Percentiles rank a stretch among this genome's conserved stretches.
phyloP scores from a whole-genome alignment of 2,888 invertebrate genomes.

The Cryptocephalus moraei region DNA sequence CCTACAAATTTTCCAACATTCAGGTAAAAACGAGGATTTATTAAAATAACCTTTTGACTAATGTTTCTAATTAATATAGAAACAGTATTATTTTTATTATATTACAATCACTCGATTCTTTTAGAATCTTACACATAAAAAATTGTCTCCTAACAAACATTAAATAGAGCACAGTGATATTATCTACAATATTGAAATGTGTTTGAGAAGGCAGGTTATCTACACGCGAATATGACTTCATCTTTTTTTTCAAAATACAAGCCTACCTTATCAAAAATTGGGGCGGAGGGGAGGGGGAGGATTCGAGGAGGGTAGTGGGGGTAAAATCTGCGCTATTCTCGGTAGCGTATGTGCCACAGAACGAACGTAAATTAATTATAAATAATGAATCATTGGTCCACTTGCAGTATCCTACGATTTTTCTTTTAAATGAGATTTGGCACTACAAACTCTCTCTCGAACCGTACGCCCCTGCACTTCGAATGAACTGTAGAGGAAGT shows the following conservation, averaged over 20 bases:
- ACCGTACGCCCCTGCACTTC: no score
- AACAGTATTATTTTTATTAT: constrained; percentile 40
- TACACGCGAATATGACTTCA: constrained; percentile 30
- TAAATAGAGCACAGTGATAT: constrained; percentile 37
- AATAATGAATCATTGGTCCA: no score
- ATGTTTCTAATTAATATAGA: constrained; percentile 40
- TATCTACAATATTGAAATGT: constrained; percentile 35
- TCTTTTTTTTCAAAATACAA: constrained; percentile 15
- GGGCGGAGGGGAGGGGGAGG: neutral
- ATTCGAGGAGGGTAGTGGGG: no score
- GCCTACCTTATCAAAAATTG: constrained; percentile 24
- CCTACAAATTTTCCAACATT: no score
- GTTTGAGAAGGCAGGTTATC: constrained; percentile 32
- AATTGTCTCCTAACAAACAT: constrained; percentile 40
- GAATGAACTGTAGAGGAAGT: no score
- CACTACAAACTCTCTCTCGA: no score
- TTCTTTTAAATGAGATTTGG: no score
- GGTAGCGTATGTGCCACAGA: constrained; percentile 15
- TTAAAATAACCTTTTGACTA: constrained; percentile 30
- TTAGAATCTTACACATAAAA: constrained; percentile 41
- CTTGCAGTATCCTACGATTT: no score
- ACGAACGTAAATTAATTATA: constrained; percentile 1
- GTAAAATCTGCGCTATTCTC: constrained; percentile 1
- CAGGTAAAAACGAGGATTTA: neutral
- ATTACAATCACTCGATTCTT: constrained; percentile 40